phyloP scores from a whole-genome alignment of 2,888 invertebrate species.

The Nomada ferruginata region DNA sequence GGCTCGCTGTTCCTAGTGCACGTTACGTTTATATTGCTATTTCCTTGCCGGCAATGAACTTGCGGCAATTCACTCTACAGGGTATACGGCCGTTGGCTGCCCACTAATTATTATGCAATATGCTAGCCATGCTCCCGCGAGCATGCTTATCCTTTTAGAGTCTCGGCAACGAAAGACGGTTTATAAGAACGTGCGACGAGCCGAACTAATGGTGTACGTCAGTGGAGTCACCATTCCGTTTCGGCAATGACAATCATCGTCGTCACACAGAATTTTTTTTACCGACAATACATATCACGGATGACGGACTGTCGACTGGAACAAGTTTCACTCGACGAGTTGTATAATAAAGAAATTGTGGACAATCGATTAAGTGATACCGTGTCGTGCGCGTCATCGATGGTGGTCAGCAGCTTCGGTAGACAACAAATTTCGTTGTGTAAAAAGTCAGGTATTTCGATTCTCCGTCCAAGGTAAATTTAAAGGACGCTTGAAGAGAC shows the following conservation, averaged over 20 bases:
- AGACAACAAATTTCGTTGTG: background rate
- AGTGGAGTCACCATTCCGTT: background rate
- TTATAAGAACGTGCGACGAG: constrained; percentile 37
- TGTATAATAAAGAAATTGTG: constrained; percentile 24
- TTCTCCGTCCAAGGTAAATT: no score
- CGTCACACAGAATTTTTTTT: background rate
- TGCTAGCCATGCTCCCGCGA: constrained; percentile 71
- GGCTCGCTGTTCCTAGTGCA: constrained; percentile 66
- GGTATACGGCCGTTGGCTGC: constrained; percentile 70
- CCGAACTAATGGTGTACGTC: constrained; percentile 38
- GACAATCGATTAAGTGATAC: constrained; percentile 17
- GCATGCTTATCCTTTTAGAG: constrained; percentile 76
- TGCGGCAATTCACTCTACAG: constrained; percentile 69
- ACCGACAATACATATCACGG: background rate
- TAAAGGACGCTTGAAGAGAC: no score
- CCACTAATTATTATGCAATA: constrained; percentile 80
- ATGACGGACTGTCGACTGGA: background rate
- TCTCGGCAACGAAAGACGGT: constrained; percentile 49
- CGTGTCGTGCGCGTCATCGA: background rate
- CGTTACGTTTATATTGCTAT: constrained; percentile 73
- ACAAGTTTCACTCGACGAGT: background rate
- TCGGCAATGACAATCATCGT: constrained; percentile 13
- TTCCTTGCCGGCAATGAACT: constrained; percentile 79
- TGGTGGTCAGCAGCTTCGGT: background rate
- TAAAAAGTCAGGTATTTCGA: background rate